Percentiles rank a stretch among this genome's conserved stretches.
These are phyloP conservation scores for Verasper variegatus DNA, from an alignment of 2,113 vertebrate species.

Conservation along the genomic window DNA sequence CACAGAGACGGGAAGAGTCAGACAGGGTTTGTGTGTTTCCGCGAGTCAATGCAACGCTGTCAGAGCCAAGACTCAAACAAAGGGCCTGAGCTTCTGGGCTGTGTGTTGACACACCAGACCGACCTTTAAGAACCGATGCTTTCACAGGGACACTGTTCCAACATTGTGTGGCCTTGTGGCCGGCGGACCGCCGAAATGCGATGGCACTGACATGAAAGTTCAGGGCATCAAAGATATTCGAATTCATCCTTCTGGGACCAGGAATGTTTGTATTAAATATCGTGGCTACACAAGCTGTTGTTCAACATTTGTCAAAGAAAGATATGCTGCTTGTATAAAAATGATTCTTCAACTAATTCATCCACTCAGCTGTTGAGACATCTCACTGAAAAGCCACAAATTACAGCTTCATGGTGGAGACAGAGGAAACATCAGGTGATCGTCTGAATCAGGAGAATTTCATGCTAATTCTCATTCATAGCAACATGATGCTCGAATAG, in stretches of 20 bases:
- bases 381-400: no score
- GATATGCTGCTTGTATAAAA: no score
- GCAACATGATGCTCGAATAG: no score
- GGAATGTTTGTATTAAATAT: no score
- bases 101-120: constrained; percentile 35
- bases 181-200: background rate
- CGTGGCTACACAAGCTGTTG: no score
- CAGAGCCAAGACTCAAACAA: constrained; percentile 24
- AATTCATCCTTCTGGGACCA: background rate
- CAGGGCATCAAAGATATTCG: background rate
- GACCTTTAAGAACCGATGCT: constrained; percentile 25
- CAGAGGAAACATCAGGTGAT: background rate
- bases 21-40: background rate
- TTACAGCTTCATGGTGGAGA: background rate
- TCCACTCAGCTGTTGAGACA: no score
- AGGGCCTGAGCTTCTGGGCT: constrained; percentile 14
- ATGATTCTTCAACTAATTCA: background rate
- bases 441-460: background rate
- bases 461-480: no score
- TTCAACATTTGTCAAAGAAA: no score
- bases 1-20: background rate
- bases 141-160: constrained; percentile 25
- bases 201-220: background rate
- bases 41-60: constrained; percentile 4
- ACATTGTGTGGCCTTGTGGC: background rate